Conservation (phyloP, 2,797 vertebrate species). For the Odontamblyopus rebecca region DNA sequence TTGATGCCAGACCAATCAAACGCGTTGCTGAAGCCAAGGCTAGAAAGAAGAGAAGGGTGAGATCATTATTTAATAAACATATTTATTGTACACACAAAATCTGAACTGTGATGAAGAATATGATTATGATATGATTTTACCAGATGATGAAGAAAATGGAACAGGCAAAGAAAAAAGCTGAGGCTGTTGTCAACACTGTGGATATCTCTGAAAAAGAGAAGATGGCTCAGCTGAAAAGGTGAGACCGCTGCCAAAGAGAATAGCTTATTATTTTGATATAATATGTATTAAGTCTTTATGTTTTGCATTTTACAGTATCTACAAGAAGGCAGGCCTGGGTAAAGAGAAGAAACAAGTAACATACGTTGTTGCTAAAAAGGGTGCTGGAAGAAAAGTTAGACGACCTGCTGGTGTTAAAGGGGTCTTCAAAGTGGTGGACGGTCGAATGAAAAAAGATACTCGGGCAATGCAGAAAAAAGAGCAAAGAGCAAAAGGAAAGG, state of each 20-base stretch:
- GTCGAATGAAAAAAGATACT: slow-evolving; percentile 95
- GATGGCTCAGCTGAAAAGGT: slow-evolving; percentile 90
- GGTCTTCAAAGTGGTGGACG: slow-evolving; percentile 91
- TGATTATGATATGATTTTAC: background rate
- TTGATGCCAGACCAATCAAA: slow-evolving; percentile 93
- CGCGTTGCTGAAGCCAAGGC: slow-evolving; percentile 95
- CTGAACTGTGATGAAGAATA: background rate
- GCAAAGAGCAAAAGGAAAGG: slow-evolving; percentile 59
- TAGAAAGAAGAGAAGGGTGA: slow-evolving; percentile 90
- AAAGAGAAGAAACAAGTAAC: slow-evolving; percentile 94
- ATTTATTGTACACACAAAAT: background rate
- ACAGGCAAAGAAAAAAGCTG: slow-evolving; percentile 93
- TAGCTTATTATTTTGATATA: background rate
- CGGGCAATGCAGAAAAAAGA: slow-evolving; percentile 83
- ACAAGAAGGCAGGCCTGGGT: slow-evolving; percentile 93
- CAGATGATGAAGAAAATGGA: slow-evolving; percentile 96
- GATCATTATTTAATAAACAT: background rate
- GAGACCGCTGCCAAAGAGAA: background rate
- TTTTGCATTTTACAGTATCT: slow-evolving; percentile 79
- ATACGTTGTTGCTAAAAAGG: slow-evolving; percentile 91
- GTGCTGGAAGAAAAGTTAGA: slow-evolving; percentile 83
- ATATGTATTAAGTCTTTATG: background rate
- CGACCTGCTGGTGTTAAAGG: slow-evolving; percentile 89
- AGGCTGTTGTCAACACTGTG: slow-evolving; percentile 91
- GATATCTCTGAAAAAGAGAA: slow-evolving; percentile 96